These are phyloP conservation scores for Actenoides lindsayi DNA, from an alignment of 2,113 vertebrate genomes.

Conservation along the genomic window DNA sequence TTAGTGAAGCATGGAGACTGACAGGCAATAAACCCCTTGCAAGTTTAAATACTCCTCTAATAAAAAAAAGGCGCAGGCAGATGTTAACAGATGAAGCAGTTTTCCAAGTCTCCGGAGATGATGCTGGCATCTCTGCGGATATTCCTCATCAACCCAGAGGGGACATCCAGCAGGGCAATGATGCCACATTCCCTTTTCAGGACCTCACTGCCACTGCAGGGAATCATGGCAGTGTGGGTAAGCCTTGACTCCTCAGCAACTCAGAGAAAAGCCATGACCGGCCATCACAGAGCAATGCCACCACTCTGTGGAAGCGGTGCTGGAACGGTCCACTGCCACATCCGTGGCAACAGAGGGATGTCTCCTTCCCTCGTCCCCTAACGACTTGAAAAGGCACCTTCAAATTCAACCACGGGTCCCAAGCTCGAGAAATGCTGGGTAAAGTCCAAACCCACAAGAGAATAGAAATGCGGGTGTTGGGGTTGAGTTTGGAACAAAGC, in stretches of 20 bases:
- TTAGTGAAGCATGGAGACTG: accelerated
- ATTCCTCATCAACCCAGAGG: neutral
- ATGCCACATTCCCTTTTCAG: neutral
- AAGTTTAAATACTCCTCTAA: neutral
- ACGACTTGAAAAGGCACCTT: neutral
- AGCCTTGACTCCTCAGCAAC: accelerated
- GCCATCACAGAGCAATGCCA: neutral
- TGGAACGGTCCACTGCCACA: neutral
- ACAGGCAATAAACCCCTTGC: neutral
- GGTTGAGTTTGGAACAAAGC: neutral
- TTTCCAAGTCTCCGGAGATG: neutral
- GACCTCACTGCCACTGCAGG: accelerated
- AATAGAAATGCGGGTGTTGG: neutral
- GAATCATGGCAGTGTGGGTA: accelerated
- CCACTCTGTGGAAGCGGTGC: accelerated
- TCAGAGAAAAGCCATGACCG: neutral
- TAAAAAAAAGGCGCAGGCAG: neutral
- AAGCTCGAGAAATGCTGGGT: neutral
- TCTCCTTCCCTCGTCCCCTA: neutral
- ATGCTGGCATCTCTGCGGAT: accelerated
- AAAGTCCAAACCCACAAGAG: neutral
- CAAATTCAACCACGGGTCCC: neutral
- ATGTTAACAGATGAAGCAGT: accelerated
- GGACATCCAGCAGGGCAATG: accelerated
- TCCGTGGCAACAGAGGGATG: accelerated